Conservation (phyloP, 2,888 invertebrate species). For the Acleris sparsana region DNA sequence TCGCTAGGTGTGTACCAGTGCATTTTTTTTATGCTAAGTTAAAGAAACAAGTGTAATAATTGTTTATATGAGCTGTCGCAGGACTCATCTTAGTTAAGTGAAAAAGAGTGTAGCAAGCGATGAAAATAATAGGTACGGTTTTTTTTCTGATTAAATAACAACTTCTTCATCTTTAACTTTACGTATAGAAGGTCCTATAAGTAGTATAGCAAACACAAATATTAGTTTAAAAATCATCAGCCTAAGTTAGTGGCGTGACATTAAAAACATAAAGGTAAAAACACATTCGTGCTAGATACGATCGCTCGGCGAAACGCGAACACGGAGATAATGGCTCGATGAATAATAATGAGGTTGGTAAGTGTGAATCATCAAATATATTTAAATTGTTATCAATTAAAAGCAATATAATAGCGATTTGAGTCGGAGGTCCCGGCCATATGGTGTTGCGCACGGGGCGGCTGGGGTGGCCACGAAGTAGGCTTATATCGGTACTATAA, state of each 20-base stretch:
- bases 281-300: constrained; percentile 77
- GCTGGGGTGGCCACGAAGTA: constrained; percentile 52
- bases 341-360: constrained; percentile 81
- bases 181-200: not conserved
- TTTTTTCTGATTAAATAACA: too few relatives aligned
- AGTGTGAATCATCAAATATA: constrained; percentile 84
- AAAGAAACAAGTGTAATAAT: too few relatives aligned
- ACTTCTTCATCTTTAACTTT: too few relatives aligned
- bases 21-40: too few relatives aligned
- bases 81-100: too few relatives aligned
- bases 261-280: constrained; percentile 73
- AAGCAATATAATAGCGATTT: constrained; percentile 84
- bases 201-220: not conserved
- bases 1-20: too few relatives aligned
- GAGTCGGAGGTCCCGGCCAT: constrained; percentile 75
- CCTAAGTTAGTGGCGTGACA: constrained; percentile 68
- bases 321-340: constrained; percentile 80
- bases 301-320: constrained; percentile 74
- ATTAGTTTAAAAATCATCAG: constrained; percentile 28
- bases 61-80: too few relatives aligned
- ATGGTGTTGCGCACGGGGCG: constrained; percentile 72
- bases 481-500: constrained; percentile 9
- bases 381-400: constrained; percentile 85
- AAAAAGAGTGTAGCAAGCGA: too few relatives aligned
- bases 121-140: too few relatives aligned